Base-by-base conservation (phyloP, 37 sponge, comb jelly and placozoan species). In the Cladorhizidae sp. region DNA sequence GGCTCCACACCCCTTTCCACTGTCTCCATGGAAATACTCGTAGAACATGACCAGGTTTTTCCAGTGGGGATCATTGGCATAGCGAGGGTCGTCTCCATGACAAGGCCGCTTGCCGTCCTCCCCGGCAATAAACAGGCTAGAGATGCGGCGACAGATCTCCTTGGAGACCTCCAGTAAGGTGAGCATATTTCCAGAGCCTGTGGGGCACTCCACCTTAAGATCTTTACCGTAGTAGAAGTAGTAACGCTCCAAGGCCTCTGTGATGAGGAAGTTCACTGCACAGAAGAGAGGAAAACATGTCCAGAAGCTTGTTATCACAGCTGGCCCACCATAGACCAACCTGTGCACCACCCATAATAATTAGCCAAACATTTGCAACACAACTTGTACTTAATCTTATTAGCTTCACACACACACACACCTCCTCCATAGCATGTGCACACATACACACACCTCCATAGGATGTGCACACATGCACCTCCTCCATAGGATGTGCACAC, bases 21-120 rank as follows among this genome's bases (percentile, higher is more conserved):
- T 89, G 79, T 97, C 90, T 32, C 97, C 97, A 84, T 94, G 72
- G 80, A 97, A 97, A 64, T 92, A 97, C 75, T 97, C 97, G 72
- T 97, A 93, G 84, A 97, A 97, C 52, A 97, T 79, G n/a, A 97
- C 87, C 31, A 97, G 90, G 50, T 97, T 83, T 57, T 89, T 91
- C 92, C 92, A 97, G 80, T 86, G 59, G 31, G 97, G 97, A 84
- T 97, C 95, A 42, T 57, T 22, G 70, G 80, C 50, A 51, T 97
- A 97, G 31, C 70, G 87, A 38, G 70, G 72, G 67, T 81, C 80
- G 39, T 91, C 93, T 0, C 97, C 95, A 64, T 97, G 97, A 65
- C 97, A 97, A 0, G 97, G 95, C 37, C 79, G 2, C 63, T 67
- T 79, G 61, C 89, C 89, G 38, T 87, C 70, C 64, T 88, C 72